A percentile compares a stretch with the other conserved stretches of the same genome.
Evolutionary conservation across 2,797 vertebrate genomes (phyloP).

Genomic region (Momotus momota): DNA sequence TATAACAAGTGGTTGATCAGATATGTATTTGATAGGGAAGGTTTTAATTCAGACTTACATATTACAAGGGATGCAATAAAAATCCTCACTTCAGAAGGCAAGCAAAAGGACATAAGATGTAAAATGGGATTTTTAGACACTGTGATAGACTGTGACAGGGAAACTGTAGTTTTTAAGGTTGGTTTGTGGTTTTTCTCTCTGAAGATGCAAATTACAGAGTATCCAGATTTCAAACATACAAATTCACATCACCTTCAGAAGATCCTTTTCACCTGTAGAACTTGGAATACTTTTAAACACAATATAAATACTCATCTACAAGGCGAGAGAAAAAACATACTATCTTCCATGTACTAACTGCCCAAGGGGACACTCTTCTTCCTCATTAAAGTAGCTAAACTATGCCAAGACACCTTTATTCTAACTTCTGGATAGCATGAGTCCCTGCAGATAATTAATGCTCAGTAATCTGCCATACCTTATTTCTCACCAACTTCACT

Average conservation of each 20-base stretch:
- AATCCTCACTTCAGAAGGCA: neutral
- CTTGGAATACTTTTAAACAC: neutral
- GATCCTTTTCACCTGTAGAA: neutral
- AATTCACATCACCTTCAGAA: neutral
- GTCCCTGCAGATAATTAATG: neutral
- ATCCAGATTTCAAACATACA: neutral
- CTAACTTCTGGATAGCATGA: neutral
- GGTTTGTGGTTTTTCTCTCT: neutral
- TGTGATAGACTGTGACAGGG: neutral
- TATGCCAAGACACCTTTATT: neutral
- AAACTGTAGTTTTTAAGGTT: neutral
- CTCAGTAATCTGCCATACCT: neutral
- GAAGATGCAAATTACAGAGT: neutral
- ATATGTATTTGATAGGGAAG: neutral
- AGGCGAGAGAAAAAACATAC: neutral
- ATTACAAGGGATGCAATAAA: neutral
- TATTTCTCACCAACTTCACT: neutral
- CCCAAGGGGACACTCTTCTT: neutral
- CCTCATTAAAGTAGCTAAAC: neutral
- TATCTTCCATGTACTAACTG: neutral
- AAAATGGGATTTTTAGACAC: neutral
- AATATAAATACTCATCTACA: neutral
- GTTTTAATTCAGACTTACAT: neutral
- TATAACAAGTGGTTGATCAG: neutral
- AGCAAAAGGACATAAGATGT: neutral